Evolutionary conservation across 2,888 invertebrate species (phyloP).

Genomic region (Rhagophthalmus giganteus): DNA sequence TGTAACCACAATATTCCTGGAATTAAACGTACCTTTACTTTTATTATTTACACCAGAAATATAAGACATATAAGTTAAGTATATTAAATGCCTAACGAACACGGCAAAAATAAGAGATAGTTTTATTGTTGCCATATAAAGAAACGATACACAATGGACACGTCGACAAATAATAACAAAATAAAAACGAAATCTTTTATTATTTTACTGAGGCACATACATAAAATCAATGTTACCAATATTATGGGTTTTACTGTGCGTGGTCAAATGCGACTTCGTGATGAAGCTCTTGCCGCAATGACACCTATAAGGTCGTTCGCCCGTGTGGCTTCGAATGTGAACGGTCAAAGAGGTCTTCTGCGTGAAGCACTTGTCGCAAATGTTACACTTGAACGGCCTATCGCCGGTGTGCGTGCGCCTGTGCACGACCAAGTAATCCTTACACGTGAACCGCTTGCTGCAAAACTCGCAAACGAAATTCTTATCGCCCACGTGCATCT

Average conservation of each 20-base stretch:
- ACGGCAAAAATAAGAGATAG: too few species aligned
- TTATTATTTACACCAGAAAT: too few species aligned
- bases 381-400: slow-evolving; percentile 51
- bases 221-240: slow-evolving; percentile 17
- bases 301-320: slow-evolving; percentile 59
- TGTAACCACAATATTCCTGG: not conserved
- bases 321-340: slow-evolving; percentile 51
- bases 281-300: slow-evolving; percentile 43
- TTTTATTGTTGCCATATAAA: not conserved
- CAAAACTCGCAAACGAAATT: slow-evolving; percentile 35
- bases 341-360: slow-evolving; percentile 59
- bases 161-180: not conserved
- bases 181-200: too few species aligned
- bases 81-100: too few species aligned
- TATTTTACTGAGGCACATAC: slow-evolving; percentile 13
- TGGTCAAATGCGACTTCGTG: slow-evolving; percentile 41
- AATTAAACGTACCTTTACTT: slow-evolving; percentile 3
- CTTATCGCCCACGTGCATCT: slow-evolving; percentile 51
- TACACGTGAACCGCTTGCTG: slow-evolving; percentile 32
- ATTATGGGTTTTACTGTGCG: slow-evolving; percentile 39
- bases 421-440: slow-evolving; percentile 47
- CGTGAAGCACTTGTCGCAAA: slow-evolving; percentile 61
- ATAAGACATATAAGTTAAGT: too few species aligned
- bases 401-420: slow-evolving; percentile 44
- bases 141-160: not conserved